These are phyloP conservation scores for Lamellibrachia columna DNA, from an alignment of 2,888 invertebrate species.

Conservation along the genomic window DNA sequence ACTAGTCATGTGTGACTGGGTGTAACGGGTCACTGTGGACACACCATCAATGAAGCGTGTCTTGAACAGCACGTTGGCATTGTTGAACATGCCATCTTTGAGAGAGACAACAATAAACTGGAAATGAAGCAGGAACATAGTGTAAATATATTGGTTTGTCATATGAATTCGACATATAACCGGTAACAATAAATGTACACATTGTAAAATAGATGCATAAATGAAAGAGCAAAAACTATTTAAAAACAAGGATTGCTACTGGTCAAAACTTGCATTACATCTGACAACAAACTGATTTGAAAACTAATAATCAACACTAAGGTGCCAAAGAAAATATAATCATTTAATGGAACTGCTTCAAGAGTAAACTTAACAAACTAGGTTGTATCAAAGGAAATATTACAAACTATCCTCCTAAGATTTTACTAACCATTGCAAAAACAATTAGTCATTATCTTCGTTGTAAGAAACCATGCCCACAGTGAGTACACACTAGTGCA, in stretches of 20 bases:
- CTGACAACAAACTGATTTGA: neutral
- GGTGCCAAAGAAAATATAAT: too few species aligned
- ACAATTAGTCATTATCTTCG: too few species aligned
- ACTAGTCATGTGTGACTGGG: conserved; percentile 43
- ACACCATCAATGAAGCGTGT: conserved; percentile 95
- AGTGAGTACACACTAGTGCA: too few species aligned
- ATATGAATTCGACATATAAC: neutral
- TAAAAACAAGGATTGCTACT: too few species aligned
- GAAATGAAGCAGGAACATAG: conserved; percentile 47
- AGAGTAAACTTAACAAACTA: too few species aligned
- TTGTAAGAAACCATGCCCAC: too few species aligned
- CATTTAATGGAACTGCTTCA: neutral
- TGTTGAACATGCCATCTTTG: conserved; percentile 99
- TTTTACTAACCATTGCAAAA: too few species aligned
- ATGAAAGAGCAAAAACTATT: neutral
- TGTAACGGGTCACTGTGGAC: conserved; percentile 78
- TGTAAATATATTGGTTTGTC: neutral
- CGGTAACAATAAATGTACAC: neutral
- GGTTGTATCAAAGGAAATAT: neutral
- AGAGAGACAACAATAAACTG: conserved; percentile 98
- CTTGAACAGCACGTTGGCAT: conserved; percentile 95
- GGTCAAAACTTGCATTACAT: neutral
- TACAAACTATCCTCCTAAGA: neutral
- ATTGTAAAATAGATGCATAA: neutral
- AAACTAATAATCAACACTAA: neutral